These are phyloP conservation scores for Syngnathus acus DNA, from an alignment of 2,797 vertebrate species.

Conservation along the genomic window DNA sequence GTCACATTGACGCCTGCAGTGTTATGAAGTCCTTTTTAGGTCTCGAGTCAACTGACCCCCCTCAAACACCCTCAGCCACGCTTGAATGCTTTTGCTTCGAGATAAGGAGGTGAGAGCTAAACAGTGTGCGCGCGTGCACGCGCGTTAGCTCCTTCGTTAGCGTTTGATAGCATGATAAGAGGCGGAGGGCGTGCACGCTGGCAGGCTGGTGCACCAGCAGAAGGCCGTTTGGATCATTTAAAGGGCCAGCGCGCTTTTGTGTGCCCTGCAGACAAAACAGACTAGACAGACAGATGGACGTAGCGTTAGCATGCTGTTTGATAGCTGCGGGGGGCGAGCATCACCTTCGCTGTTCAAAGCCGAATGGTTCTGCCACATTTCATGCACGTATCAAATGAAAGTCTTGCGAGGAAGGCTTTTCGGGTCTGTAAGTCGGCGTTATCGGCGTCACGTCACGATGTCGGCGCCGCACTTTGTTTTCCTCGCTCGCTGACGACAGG, in stretches of 20 bases:
- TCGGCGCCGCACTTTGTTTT: conserved; percentile 1
- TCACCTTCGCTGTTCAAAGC: background rate
- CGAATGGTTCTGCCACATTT: background rate
- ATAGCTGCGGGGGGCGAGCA: conserved; percentile 18
- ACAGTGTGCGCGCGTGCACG: conserved; percentile 23
- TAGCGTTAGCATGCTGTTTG: conserved; percentile 37
- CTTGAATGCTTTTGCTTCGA: conserved; percentile 37
- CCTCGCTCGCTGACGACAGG: conserved; percentile 22
- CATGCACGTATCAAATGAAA: too few relatives aligned
- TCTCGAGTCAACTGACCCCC: conserved; percentile 11
- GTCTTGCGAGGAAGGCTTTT: background rate
- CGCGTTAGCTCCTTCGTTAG: conserved; percentile 31
- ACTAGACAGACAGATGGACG: conserved; percentile 49
- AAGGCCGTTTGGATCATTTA: conserved; percentile 52
- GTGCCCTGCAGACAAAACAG: conserved; percentile 7
- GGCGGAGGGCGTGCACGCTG: conserved; percentile 18
- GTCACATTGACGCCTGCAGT: conserved; percentile 18
- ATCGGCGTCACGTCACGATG: background rate
- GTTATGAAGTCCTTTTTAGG: conserved; percentile 16
- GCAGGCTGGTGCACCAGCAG: conserved; percentile 43
- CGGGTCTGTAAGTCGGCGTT: background rate
- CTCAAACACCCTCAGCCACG: conserved; percentile 10
- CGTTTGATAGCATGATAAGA: conserved; percentile 39
- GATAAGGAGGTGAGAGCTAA: conserved; percentile 71
- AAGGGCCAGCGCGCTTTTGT: conserved; percentile 25